A percentile compares a stretch with the other conserved stretches of the same genome.
These are phyloP conservation scores for Eleutherodactylus coqui DNA, from an alignment of 2,797 vertebrate genomes.

Conservation along the genomic window DNA sequence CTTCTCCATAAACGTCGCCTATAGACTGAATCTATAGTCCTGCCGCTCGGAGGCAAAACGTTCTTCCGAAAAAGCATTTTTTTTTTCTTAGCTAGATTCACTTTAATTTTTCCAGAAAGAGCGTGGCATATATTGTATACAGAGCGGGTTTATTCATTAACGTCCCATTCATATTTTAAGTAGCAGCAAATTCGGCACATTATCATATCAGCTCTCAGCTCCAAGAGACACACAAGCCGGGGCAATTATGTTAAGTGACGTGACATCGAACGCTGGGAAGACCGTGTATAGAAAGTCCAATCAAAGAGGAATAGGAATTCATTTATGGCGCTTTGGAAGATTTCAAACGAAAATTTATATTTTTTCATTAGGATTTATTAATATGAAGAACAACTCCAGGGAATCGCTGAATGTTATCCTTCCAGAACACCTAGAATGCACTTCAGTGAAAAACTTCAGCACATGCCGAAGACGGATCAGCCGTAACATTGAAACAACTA, in stretches of 20 bases:
- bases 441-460: too few species aligned
- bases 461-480: too few species aligned
- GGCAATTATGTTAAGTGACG: slow-evolving; percentile 2
- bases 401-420: neutral
- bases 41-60: neutral
- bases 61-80: neutral
- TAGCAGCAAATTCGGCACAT: slow-evolving; percentile 1
- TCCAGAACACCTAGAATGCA: too few species aligned
- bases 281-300: too few species aligned
- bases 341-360: neutral
- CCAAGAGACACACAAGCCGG: neutral
- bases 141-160: slow-evolving; percentile 35
- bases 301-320: neutral
- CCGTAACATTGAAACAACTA: too few species aligned
- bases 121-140: neutral
- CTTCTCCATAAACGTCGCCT: slow-evolving; percentile 22
- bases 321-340: neutral
- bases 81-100: slow-evolving; percentile 5
- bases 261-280: neutral
- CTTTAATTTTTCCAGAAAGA: slow-evolving; percentile 30
- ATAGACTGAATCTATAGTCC: slow-evolving; percentile 16
- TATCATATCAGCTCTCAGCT: slow-evolving; percentile 17
- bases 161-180: slow-evolving; percentile 40
- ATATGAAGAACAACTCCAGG: neutral
- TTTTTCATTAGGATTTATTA: neutral